A percentile compares a stretch with the other conserved stretches of the same genome.
These are phyloP conservation scores for Zele albiditarsus DNA, from an alignment of 2,888 invertebrate genomes.

Conservation along the genomic window DNA sequence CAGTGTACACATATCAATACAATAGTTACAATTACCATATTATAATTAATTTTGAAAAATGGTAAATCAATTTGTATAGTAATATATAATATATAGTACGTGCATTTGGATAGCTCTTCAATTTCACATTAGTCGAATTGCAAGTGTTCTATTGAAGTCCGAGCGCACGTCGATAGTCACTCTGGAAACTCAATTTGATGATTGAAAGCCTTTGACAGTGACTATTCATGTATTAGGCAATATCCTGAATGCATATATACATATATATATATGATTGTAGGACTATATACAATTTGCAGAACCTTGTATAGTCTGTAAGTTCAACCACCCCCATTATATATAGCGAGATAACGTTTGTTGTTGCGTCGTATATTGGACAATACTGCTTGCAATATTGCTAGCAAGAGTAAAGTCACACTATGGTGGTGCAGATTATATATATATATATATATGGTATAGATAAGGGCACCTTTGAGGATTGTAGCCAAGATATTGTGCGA, in stretches of 20 bases:
- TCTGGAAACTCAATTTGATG: neutral
- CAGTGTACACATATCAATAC: no score
- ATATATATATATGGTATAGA: constrained; percentile 2
- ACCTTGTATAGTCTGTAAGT: neutral
- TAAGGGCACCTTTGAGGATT: constrained; percentile 6
- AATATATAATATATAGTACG: no score
- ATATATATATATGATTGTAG: neutral
- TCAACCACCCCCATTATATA: neutral
- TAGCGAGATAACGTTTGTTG: neutral
- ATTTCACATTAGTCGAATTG: neutral
- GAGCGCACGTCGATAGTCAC: neutral
- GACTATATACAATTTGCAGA: neutral
- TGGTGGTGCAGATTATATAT: neutral
- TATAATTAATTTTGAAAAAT: no score
- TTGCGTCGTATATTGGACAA: constrained; percentile 1
- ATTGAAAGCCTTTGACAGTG: neutral
- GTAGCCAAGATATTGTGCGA: constrained; percentile 16
- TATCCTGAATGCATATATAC: neutral
- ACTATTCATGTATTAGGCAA: neutral
- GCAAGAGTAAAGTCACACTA: neutral
- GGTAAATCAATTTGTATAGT: no score
- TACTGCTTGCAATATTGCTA: constrained; percentile 4
- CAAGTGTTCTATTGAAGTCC: neutral
- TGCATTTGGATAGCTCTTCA: no score
- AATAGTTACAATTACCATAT: no score